Base-by-base conservation (phyloP, 2,797 vertebrate species). In the Pangasius macronema region DNA sequence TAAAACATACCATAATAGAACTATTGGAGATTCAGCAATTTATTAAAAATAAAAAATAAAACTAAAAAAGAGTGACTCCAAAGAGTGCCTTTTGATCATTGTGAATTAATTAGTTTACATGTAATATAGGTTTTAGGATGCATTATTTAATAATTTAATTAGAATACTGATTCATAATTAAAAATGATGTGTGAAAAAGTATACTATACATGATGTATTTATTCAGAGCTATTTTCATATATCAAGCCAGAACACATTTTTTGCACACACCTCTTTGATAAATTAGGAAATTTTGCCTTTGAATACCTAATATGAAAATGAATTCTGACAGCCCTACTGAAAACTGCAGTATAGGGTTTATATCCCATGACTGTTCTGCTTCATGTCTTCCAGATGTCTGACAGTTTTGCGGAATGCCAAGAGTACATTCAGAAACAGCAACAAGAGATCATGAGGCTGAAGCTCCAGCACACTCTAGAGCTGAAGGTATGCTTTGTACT, bases 321-420 rank as follows among this genome's bases (percentile, higher is more conserved):
- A 1, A 24, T 59, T 39, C 53, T 57, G 76, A 80, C 20, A 39
- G 16, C n/a, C 14, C 3, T 33, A 53, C 46, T 53, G 49, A 77
- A 53, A 53, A 11, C 9, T 0, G 2, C 33, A 39, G 33, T 57
- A 36, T 59, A 39, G 20, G 22, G 30, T 59, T 80, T 27, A 42
- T 81, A 61, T 63, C 80, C 14, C 27, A 46, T 46, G 49, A 16
- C 53, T 39, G 2, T 86, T 49, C 67, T 65, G 14, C 27, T 87
- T 39, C 90, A 46, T 94, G 89, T 75, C 84, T 89, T 89, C 57
- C 93, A 98, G 97, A 96, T 97, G 86, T 96, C 94, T 11, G 92
- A 95, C 92, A 95, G 95, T 87, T 96, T 98, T 92, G 93, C 96
- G 85, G 96, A 97, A 91, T 97, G 97, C 91, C 97, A 96, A 90